These are phyloP conservation scores for Calonectris borealis DNA, from an alignment of 2,113 vertebrate genomes.

Conservation along the genomic window DNA sequence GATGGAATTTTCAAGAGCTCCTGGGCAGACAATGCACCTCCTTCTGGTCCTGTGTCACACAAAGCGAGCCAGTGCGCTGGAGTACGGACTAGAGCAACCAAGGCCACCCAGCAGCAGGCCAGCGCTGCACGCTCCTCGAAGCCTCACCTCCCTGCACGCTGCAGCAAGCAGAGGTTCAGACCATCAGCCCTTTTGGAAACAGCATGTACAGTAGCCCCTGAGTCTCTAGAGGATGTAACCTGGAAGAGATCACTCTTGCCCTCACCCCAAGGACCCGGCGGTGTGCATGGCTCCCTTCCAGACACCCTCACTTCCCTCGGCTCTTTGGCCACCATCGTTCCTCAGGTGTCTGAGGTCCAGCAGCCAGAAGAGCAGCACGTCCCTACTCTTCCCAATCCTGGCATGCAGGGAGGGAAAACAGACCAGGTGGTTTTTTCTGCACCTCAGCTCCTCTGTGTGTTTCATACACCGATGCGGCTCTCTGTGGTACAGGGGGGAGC, in stretches of 20 bases:
- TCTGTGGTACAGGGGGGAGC: not conserved
- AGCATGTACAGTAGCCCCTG: not conserved
- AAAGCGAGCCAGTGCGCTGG: accelerated
- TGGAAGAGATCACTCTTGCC: not conserved
- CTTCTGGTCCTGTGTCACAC: not conserved
- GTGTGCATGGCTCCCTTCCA: not conserved
- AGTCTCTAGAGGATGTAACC: not conserved
- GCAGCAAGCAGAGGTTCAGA: not conserved
- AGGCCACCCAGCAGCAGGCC: not conserved
- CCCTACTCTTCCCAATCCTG: too few relatives aligned
- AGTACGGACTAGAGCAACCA: not conserved
- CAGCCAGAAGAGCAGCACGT: not conserved
- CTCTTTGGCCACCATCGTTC: not conserved
- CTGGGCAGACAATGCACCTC: not conserved
- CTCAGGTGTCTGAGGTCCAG: not conserved
- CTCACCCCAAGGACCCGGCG: accelerated
- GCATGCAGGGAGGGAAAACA: accelerated
- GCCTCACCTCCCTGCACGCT: not conserved
- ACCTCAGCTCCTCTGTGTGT: not conserved
- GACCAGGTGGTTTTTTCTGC: not conserved
- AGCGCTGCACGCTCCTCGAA: not conserved
- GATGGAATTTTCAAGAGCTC: not conserved
- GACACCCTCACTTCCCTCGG: not conserved
- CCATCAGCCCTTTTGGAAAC: not conserved
- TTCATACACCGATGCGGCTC: accelerated